Conservation (phyloP, 1,140 invertebrate genomes). For the Drosophila pseudoobscura region DNA sequence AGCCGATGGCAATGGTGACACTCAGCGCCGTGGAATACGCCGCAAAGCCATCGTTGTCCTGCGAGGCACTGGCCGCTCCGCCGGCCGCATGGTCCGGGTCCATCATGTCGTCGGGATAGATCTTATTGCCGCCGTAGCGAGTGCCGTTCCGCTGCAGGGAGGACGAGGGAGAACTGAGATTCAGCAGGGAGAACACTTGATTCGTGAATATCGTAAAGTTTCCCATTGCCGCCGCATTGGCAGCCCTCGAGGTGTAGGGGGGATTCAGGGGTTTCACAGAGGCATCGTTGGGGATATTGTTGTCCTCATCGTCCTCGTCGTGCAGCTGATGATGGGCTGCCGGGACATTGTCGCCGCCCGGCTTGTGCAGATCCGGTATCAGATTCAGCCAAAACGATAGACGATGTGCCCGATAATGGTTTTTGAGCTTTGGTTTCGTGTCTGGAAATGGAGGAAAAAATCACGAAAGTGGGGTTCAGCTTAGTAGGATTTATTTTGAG, state of each 20-base stretch:
- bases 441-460: constrained; percentile 84
- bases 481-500: no score
- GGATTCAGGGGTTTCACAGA: constrained; percentile 84
- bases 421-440: constrained; percentile 93
- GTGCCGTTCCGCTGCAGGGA: constrained; percentile 74
- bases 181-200: constrained; percentile 80
- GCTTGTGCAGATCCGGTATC: constrained; percentile 97
- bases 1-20: constrained; percentile 97
- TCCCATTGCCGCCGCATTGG: constrained; percentile 83
- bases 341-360: constrained; percentile 92
- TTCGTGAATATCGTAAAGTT: constrained; percentile 82
- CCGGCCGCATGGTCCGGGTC: constrained; percentile 83
- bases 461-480: neutral
- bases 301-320: constrained; percentile 86
- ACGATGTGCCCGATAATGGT: constrained; percentile 96
- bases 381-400: constrained; percentile 98
- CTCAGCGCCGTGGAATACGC: constrained; percentile 94
- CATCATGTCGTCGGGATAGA: constrained; percentile 70
- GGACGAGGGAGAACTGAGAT: constrained; percentile 79
- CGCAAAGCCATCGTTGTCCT: constrained; percentile 92
- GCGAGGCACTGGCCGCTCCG: constrained; percentile 84
- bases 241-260: constrained; percentile 80
- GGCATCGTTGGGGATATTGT: constrained; percentile 84
- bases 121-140: constrained; percentile 57
- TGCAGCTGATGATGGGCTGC: constrained; percentile 93